Evolutionary conservation across 2,113 vertebrate genomes (phyloP), one percentile per base, ranked within the genome.

Genomic region (Dipodomys ordii): DNA sequence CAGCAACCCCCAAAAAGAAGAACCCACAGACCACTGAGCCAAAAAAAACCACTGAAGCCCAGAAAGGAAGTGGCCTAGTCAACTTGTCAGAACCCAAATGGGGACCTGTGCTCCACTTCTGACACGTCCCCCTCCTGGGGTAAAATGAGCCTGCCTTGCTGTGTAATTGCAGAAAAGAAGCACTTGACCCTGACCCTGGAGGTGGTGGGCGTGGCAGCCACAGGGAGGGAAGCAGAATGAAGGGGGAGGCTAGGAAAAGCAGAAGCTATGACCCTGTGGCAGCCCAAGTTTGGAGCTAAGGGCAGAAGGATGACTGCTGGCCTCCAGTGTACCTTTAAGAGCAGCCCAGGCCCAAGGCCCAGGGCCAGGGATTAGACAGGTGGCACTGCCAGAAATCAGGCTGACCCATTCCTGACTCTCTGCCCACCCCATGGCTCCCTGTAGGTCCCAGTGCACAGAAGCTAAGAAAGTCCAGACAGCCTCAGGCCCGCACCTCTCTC

Each of bases 301-400:
- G 44, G 6, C 11, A 11, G 46, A 20, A 18, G 30, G 28, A 46
- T 1, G 28, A 35, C 9, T 1, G 1, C 81, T 0, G 2, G 39
- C 57, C 44, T 76, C 64, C 4, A 0, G 44, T 7, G 80, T 12
- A 18, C 77, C 93, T 84, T 89, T 82, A 95, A 96, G 93, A 94
- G 49, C 30, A 0, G 0, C 80, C 79, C 27, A 32, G 88, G 60
- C 84, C 0, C 53, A 7, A 88, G 93, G 87, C 81, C n/a, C 64
- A 2, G 23, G 0, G n/a, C 96, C 90, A 91, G 87, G 19, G 46
- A n/a, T 23, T 32, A 80, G 79, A 64, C 0, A 13, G 39, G 28
- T 5, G 22, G 44, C 3, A 18, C 84, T 64, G 84, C 84, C 95
- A 77, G 91, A 32, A 85, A 72, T 71, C 23, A 7, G 18, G 81